Evolutionary conservation across 2,888 invertebrate genomes (phyloP).

Genomic region (Trichacis sp.): DNA sequence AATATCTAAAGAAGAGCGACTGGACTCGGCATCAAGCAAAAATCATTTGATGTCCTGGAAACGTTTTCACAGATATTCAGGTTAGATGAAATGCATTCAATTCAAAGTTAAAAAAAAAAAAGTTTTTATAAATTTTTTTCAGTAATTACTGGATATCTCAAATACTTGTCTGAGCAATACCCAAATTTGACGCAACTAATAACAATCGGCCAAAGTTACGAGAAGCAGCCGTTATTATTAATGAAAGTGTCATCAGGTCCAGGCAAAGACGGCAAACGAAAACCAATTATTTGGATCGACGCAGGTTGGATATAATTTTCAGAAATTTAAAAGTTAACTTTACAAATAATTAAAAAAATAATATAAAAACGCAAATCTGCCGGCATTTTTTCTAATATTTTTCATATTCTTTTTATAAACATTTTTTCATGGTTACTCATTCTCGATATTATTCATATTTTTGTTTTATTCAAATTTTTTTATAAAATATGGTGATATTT

Average conservation of each 20-base stretch:
- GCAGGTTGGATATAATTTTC: slow-evolving; percentile 78
- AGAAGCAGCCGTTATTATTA: slow-evolving; percentile 79
- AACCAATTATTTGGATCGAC: slow-evolving; percentile 85
- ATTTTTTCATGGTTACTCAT: no score
- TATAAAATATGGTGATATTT: no score
- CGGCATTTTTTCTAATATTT: no score
- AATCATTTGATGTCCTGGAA: slow-evolving; percentile 80
- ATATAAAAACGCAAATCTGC: no score
- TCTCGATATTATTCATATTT: no score
- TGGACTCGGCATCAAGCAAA: slow-evolving; percentile 72
- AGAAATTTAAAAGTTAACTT: no score
- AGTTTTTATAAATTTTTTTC: slow-evolving; percentile 51
- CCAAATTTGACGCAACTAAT: slow-evolving; percentile 77
- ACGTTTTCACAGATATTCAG: slow-evolving; percentile 77
- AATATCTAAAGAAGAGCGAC: slow-evolving; percentile 74
- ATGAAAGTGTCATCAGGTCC: slow-evolving; percentile 75
- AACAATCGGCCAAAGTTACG: slow-evolving; percentile 80
- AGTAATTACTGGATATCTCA: slow-evolving; percentile 78
- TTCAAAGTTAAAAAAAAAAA: no score
- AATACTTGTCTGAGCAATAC: slow-evolving; percentile 76
- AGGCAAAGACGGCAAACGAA: slow-evolving; percentile 66
- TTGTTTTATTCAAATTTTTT: no score
- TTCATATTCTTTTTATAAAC: no score
- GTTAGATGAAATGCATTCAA: slow-evolving; percentile 48
- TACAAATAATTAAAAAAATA: no score